These are phyloP conservation scores for Oxystoma pomonae DNA, from an alignment of 2,888 invertebrate genomes.

Conservation along the genomic window DNA sequence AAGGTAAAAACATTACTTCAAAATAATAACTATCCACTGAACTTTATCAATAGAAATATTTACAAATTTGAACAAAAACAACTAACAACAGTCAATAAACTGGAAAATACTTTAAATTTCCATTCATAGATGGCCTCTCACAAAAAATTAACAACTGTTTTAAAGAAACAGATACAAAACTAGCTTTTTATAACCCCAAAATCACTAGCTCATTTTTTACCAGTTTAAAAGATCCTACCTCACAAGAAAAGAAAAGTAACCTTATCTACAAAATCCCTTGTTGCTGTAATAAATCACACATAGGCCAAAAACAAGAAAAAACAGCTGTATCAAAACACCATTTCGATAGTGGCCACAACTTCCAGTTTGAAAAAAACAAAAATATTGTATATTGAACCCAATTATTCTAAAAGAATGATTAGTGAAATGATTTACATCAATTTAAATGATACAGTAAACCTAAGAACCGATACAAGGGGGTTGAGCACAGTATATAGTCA, in stretches of 20 bases:
- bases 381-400: not conserved
- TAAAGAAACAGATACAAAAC: not conserved
- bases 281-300: not conserved
- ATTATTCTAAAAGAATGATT: not conserved
- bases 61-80: not conserved
- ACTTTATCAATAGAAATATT: not conserved
- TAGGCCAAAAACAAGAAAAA: not conserved
- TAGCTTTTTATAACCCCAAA: not conserved
- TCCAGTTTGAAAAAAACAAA: not conserved
- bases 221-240: not conserved
- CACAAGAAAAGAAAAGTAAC: not conserved
- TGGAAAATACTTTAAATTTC: not conserved
- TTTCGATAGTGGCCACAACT: not conserved
- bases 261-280: not conserved
- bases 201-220: not conserved
- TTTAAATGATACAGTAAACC: not conserved
- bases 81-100: not conserved
- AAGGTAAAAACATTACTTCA: not conserved
- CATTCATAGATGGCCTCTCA: not conserved
- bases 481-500: no score
- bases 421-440: not conserved
- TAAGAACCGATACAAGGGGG: no score
- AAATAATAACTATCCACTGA: not conserved
- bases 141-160: not conserved
- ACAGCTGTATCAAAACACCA: not conserved